Evolutionary conservation across 1,140 invertebrate genomes (phyloP), one percentile per base, ranked within the genome.

Genomic region (Paraescarpia echinospica): DNA sequence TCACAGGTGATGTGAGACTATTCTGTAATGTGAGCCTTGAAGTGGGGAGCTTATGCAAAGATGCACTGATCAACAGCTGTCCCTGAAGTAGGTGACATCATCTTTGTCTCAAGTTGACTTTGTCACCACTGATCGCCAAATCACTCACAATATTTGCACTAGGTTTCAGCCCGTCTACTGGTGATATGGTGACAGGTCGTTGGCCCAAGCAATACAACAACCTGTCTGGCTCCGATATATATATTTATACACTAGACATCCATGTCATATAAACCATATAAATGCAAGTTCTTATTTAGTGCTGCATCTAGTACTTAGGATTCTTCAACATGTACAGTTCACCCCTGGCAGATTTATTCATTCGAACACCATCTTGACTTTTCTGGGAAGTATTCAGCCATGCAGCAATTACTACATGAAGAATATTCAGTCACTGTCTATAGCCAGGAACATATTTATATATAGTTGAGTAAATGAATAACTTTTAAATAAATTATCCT

Each of bases 131-230:
- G 59, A 77, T 77, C 59, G 27, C 59, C 59, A 77, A 77, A 22
- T 77, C 59, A 77, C 59, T 77, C 59, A 77, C 59, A 77, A 77
- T 77, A 77, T 77, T 77, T 77, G 59, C 59, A 77, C 59, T 77
- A 77, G 27, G 9, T 0, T 77, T 77, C 59, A 27, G 22, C 59
- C 59, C 22, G 59, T 77, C 27, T 77, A 27, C 12, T 4, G 22
- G 59, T 77, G 59, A 77, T 27, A 77, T 18, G 59, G 2, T 77
- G 27, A 27, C 59, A 27, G 59, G 59, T 77, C 59, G 22, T 18
- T 77, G 59, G 59, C 22, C 59, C 12, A 18, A 77, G 59, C 0
- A 18, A 18, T 18, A 77, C 2, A 77, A 27, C 59, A 77, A 27
- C 2, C 59, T 77, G 59, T 77, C 59, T 77, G 2, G 22, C 59